phyloP scores from a whole-genome alignment of 1,140 invertebrate species.

The Heliconius eleuchia region DNA sequence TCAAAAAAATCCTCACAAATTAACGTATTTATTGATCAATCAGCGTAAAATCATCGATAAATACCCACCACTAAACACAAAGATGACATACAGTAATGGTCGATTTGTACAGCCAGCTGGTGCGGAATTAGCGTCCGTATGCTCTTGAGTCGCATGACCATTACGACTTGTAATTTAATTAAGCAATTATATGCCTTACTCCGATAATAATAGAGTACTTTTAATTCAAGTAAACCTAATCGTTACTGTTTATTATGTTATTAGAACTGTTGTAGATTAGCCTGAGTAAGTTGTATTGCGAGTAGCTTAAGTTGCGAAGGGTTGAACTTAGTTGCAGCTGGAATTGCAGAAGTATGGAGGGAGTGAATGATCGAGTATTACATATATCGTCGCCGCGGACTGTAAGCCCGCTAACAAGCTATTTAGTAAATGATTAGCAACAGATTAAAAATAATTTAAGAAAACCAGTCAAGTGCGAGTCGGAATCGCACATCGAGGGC shows the following conservation, averaged over 20 bases:
- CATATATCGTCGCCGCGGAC: no score
- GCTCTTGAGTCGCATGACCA: slow-evolving; percentile 43
- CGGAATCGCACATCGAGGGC: no score
- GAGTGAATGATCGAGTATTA: no score
- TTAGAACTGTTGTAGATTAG: slow-evolving; percentile 11
- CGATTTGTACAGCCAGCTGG: slow-evolving; percentile 63
- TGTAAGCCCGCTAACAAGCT: no score
- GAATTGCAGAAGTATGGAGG: not conserved
- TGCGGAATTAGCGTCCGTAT: slow-evolving; percentile 62
- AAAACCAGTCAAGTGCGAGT: no score
- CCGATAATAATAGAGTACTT: not conserved
- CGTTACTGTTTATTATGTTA: not conserved
- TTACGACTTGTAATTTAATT: slow-evolving; percentile 11
- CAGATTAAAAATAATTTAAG: no score
- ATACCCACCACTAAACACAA: slow-evolving; percentile 46
- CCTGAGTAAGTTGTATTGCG: not conserved
- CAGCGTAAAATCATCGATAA: slow-evolving; percentile 33
- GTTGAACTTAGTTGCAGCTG: not conserved
- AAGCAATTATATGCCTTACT: slow-evolving; percentile 10
- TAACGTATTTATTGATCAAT: not conserved
- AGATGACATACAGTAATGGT: slow-evolving; percentile 76
- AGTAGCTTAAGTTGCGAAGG: not conserved
- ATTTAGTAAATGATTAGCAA: no score
- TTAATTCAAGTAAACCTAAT: not conserved
- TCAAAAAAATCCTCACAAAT: no score